Conservation (phyloP, 2,113 vertebrate genomes). For the Sprattus sprattus region DNA sequence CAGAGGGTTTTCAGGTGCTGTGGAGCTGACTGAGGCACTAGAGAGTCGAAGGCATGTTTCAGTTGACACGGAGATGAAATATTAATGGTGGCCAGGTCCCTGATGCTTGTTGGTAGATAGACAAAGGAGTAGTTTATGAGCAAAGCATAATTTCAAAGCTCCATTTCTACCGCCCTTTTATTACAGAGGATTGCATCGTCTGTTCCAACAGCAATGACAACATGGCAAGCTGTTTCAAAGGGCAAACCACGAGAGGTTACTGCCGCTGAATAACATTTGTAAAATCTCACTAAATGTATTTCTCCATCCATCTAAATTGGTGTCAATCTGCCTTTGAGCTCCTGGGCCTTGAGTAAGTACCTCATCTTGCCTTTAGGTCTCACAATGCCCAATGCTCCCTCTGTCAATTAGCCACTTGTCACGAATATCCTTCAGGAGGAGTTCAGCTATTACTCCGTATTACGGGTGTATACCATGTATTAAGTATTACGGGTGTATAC, state of each 20-base stretch:
- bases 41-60: not conserved
- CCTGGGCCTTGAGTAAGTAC: not conserved
- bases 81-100: not conserved
- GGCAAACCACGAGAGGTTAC: not conserved
- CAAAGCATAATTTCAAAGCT: not conserved
- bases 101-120: not conserved
- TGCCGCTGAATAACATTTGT: not conserved
- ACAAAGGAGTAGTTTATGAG: not conserved
- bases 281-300: not conserved
- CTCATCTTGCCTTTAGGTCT: not conserved
- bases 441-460: too few species aligned
- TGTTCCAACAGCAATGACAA: not conserved
- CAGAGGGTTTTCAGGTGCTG: not conserved
- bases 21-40: not conserved
- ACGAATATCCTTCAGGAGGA: too few species aligned
- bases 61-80: not conserved
- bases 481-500: too few species aligned
- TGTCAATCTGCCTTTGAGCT: not conserved
- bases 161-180: not conserved
- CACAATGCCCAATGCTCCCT: not conserved
- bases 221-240: not conserved
- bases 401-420: not conserved
- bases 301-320: not conserved
- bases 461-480: too few species aligned
- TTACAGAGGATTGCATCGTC: not conserved